A percentile compares a stretch with the other conserved stretches of the same genome.
phyloP scores from a whole-genome alignment of 2,113 vertebrate genomes.

The Coreoperca whiteheadi region DNA sequence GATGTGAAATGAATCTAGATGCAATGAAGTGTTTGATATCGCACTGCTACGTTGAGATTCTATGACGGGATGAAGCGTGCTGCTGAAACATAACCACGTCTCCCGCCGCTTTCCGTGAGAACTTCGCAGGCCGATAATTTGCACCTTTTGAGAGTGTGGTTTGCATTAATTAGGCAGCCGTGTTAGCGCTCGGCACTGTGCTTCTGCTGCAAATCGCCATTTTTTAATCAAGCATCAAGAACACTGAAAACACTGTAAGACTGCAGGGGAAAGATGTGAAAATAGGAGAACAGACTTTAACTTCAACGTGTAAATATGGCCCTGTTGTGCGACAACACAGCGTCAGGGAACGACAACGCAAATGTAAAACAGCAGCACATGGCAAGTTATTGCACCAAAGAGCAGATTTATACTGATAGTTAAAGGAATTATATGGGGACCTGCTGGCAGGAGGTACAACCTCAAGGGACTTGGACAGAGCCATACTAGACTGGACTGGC shows the following conservation, averaged over 20 bases:
- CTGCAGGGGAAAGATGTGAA: no score
- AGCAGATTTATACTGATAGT: slow-evolving; percentile 24
- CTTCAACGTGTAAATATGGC: neutral
- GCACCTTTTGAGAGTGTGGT: neutral
- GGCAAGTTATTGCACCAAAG: neutral
- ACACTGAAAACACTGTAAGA: neutral
- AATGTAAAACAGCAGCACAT: neutral
- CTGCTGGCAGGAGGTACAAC: slow-evolving; percentile 56
- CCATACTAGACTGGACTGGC: slow-evolving; percentile 43
- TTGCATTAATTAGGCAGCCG: neutral
- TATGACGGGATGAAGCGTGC: neutral
- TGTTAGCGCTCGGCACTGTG: no score
- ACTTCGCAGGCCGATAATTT: neutral
- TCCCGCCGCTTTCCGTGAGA: neutral
- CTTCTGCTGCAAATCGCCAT: neutral
- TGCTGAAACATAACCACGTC: neutral
- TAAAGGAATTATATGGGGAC: slow-evolving; percentile 48
- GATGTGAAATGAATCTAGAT: neutral
- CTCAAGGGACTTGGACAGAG: slow-evolving; percentile 59
- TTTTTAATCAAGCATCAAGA: neutral
- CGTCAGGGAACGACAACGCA: neutral
- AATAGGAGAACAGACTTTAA: no score
- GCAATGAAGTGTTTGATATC: neutral
- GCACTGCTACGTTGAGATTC: neutral
- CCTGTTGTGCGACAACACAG: no score